Evolutionary conservation across 2,888 invertebrate genomes (phyloP), one percentile per base, ranked within the genome.

Genomic region (Scaptomyza polygonia): DNA sequence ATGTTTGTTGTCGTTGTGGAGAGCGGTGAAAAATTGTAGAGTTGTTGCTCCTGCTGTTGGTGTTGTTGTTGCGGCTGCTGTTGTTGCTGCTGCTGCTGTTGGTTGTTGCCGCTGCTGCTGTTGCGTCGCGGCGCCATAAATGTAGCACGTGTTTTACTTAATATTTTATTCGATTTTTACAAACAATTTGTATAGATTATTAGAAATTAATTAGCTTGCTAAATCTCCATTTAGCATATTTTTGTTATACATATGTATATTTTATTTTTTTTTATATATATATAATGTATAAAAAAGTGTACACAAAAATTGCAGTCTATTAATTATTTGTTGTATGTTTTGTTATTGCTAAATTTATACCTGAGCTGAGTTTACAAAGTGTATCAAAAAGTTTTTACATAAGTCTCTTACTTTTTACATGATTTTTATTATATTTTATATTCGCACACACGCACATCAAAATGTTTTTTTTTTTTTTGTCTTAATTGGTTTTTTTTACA

Each of bases 41-140:
- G 73, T n/a, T 59, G 75, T 11, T 70, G 67, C 18, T 63, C 74
- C 42, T 77, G 68, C 34, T 72, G 76, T 34, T 66, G 52, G 11
- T 68, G 67, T 25, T 68, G 70, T n/a, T 71, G 77, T 3, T 66
- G 67, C 6, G 14, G 62, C 1, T 59, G 56, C 3, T 71, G 27
- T 9, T 18, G 47, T 16, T 30, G 62, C 49, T 68, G 67, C 91
- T 91, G 89, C 93, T 93, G 87, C 93, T 29, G 64, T 40, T 55
- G 63, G 21, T 21, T 40, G 58, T 52, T 59, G 65, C 62, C 48
- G 65, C 63, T 76, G 65, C 92, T 91, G 89, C 92, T 91, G 89
- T 93, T 93, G 88, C 93, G 92, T 91, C 93, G 92, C 84, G 93
- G 93, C 89, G 93, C 93, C 93, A 93, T 93, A 89, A 77, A 85